Evolutionary conservation across 64 coral and sea anemone species (phyloP), one percentile per base, ranked within the genome.

Genomic region (Actinia equina): DNA sequence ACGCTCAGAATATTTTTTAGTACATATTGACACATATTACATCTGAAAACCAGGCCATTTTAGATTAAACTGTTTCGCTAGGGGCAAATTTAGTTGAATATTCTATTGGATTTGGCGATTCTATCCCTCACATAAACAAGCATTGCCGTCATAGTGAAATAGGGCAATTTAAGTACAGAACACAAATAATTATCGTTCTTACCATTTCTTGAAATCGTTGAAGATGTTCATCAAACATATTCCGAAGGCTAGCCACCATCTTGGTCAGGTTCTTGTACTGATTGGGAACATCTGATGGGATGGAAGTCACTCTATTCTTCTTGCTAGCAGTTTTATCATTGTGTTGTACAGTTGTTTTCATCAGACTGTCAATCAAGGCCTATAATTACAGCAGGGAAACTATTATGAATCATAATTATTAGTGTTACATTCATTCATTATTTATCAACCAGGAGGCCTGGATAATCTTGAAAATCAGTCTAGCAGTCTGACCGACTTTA

Each of bases 141-240:
- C 30, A 37, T 0, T 37, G 30, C 0, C 30, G 30, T 37, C 30
- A 37, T 37, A 37, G 30, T 37, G 30, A 37, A 37, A 37, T 37
- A 37, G 30, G 30, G 30, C 30, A 37, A 37, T 37, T 37, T 0
- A 37, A 37, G 0, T 37, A 37, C 30, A 37, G 30, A 54, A 54
- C 52, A 57, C 13, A 57, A 57, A 16, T 65, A 22, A 65, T 23
- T 65, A 7, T 65, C 5, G 4, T 49, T 23, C 62, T 65, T 65
- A 65, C 62, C 19, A 65, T 65, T 65, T 65, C 62, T 65, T 65
- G 62, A n/a, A 65, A 65, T n/a, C n/a, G 62, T 65, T 65, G 62
- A 65, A 23, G 20, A 23, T 65, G 62, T 65, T 65, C 4, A 65
- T 65, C 62, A 65, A 65, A 65, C 62, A 65, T 65, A 7, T 7